Evolutionary conservation across 2,888 invertebrate genomes (phyloP), one percentile per base, ranked within the genome.

Genomic region (Callyntrura sp.): DNA sequence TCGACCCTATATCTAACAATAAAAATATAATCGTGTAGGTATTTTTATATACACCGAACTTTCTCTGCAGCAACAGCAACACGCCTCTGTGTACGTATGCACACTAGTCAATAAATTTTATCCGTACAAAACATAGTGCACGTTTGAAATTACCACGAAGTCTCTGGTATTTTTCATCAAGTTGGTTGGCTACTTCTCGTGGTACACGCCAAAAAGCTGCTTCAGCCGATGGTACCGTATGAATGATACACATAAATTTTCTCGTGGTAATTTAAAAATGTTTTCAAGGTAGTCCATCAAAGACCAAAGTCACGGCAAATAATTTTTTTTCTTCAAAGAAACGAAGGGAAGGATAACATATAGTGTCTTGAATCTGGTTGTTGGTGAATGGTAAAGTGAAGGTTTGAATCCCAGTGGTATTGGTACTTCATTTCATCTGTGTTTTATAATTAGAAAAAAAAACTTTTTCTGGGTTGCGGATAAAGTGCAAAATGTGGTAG

Each of bases 161-260:
- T 14, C 20, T 62, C 20, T 62, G 6, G 60, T 62, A 62, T 12
- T n/a, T 12, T n/a, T 14, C 51, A 51, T 12, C 9, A 51, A 51
- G 2, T 60, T 60, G 60, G 35, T 35, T 35, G 35, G 35, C 6
- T 35, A 35, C 35, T n/a, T n/a, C n/a, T 35, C 35, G 35, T 51
- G 9, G 2, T 14, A 51, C 51, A 5, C n/a, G 51, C 51, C 51
- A 14, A 60, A 20, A 73, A 48, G 20, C 20, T 48, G n/a, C 2
- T 23, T 14, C 48, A 48, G 28, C 48, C 48, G 45, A 73, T 73
- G 48, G 35, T 2, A 73, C 2, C 5, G 45, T 73, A 20, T 45
- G 8, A 48, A 48, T 48, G 70, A 48, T 73, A 17, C 73, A 73
- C 73, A 73, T 73, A 73, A 73, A 73, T 73, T 73, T 73, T 73